Percentiles rank a stretch among this genome's conserved stretches.
Conservation (phyloP, 2,888 invertebrate species). For the Drosophila tanythrix region DNA sequence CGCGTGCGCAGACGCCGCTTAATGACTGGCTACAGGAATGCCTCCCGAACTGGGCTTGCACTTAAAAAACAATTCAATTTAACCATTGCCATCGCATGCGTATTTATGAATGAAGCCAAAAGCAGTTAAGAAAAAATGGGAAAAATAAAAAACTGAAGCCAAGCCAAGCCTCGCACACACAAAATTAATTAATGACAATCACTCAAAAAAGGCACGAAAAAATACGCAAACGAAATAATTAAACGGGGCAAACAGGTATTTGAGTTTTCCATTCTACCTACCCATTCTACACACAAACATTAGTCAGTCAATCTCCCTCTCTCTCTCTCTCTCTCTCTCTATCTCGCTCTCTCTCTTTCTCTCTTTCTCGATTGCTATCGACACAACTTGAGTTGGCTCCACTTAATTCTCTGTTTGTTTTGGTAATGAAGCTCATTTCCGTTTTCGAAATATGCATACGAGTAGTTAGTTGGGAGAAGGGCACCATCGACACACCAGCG, state of each 20-base stretch:
- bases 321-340: slow-evolving; percentile 18
- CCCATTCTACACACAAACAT: slow-evolving; percentile 63
- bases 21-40: slow-evolving; percentile 71
- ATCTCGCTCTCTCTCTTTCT: slow-evolving; percentile 31
- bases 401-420: slow-evolving; percentile 81
- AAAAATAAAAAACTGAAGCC: slow-evolving; percentile 13
- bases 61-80: slow-evolving; percentile 80
- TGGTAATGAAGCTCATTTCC: slow-evolving; percentile 84
- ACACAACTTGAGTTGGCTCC: slow-evolving; percentile 40
- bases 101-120: slow-evolving; percentile 74
- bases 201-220: slow-evolving; percentile 75
- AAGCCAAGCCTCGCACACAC: slow-evolving; percentile 39
- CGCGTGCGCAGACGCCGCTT: slow-evolving; percentile 70
- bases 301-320: slow-evolving; percentile 30
- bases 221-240: slow-evolving; percentile 81
- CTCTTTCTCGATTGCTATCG: slow-evolving; percentile 43
- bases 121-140: slow-evolving; percentile 16
- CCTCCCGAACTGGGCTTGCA: slow-evolving; percentile 55
- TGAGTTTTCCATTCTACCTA: slow-evolving; percentile 56
- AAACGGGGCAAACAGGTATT: slow-evolving; percentile 76
- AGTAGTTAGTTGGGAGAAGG: slow-evolving; percentile 20
- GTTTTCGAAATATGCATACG: slow-evolving; percentile 72
- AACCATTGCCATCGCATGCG: slow-evolving; percentile 53
- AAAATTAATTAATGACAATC: slow-evolving; percentile 82
- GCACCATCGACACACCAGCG: slow-evolving; percentile 19